These are phyloP conservation scores for Watsonalla cultraria DNA, from an alignment of 2,888 invertebrate genomes.

Conservation along the genomic window DNA sequence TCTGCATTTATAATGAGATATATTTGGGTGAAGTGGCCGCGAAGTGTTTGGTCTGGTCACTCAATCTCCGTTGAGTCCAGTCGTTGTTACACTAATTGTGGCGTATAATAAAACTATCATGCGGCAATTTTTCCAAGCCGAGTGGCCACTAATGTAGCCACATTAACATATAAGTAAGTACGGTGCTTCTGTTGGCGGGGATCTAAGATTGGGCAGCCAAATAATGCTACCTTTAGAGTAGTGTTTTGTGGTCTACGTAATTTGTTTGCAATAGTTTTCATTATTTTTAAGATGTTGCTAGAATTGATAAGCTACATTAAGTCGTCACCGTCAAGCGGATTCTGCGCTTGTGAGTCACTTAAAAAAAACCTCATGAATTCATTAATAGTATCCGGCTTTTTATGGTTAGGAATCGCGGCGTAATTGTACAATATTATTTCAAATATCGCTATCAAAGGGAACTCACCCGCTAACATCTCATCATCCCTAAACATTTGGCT, in stretches of 20 bases:
- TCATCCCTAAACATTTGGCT: background rate
- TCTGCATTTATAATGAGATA: too few species aligned
- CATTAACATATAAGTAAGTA: slow-evolving; percentile 37
- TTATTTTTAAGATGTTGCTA: too few species aligned
- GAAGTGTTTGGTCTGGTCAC: background rate
- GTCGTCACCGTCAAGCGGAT: too few species aligned
- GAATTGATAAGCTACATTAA: too few species aligned
- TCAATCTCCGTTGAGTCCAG: slow-evolving; percentile 2
- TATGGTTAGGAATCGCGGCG: too few species aligned
- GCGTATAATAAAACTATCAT: slow-evolving; percentile 67
- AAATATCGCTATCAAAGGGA: background rate
- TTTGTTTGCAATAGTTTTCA: too few species aligned
- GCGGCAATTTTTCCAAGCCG: slow-evolving; percentile 47
- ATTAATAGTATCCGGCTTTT: too few species aligned
- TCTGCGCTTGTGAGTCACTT: too few species aligned
- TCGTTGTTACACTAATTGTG: slow-evolving; percentile 43
- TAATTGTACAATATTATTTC: background rate
- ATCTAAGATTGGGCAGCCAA: background rate
- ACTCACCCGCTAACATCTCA: background rate
- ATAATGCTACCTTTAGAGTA: slow-evolving; percentile 11
- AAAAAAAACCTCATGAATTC: too few species aligned
- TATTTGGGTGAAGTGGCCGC: too few species aligned
- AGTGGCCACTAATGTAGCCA: slow-evolving; percentile 52
- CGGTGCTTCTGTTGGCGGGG: slow-evolving; percentile 7
- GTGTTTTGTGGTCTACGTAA: background rate